Percentiles rank a stretch among this genome's conserved stretches.
Evolutionary conservation across 2,113 vertebrate genomes (phyloP).

Genomic region (Semicossyphus pulcher): DNA sequence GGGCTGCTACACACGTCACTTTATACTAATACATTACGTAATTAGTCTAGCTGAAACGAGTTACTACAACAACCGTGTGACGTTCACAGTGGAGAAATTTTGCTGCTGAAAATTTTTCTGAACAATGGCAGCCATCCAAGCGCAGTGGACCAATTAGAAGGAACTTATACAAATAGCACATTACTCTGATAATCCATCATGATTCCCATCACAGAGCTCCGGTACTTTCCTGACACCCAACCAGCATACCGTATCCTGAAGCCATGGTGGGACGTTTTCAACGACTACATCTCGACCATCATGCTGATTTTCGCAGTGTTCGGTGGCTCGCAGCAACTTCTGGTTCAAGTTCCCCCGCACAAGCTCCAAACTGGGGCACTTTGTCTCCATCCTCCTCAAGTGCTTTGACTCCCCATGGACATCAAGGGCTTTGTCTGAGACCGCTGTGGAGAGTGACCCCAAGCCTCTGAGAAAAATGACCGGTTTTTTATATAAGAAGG

Average conservation of each 20-base stretch:
- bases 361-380: slow-evolving; percentile 98
- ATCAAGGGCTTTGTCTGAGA: slow-evolving; percentile 94
- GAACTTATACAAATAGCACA: too few relatives aligned
- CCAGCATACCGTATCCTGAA: slow-evolving; percentile 98
- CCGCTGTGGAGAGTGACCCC: slow-evolving; percentile 95
- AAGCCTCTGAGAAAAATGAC: slow-evolving; percentile 95
- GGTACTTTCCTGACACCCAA: slow-evolving; percentile 97
- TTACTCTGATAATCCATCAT: slow-evolving; percentile 93
- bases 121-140: too few relatives aligned
- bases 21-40: too few relatives aligned
- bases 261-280: slow-evolving; percentile 99
- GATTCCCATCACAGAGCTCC: slow-evolving; percentile 98
- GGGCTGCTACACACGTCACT: too few relatives aligned
- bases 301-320: slow-evolving; percentile 99
- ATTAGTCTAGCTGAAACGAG: too few relatives aligned
- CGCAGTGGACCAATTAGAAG: too few relatives aligned
- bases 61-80: too few relatives aligned
- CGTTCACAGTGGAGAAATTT: too few relatives aligned
- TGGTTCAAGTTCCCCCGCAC: slow-evolving; percentile 99
- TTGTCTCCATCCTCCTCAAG: slow-evolving; percentile 97
- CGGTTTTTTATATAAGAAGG: slow-evolving; percentile 93
- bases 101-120: too few relatives aligned
- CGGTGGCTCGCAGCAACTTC: slow-evolving; percentile 95
- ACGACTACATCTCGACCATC: slow-evolving; percentile 97
- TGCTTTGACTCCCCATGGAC: slow-evolving; percentile 99